phyloP scores from a whole-genome alignment of 2,888 invertebrate genomes.

The Drosophila prolongata region DNA sequence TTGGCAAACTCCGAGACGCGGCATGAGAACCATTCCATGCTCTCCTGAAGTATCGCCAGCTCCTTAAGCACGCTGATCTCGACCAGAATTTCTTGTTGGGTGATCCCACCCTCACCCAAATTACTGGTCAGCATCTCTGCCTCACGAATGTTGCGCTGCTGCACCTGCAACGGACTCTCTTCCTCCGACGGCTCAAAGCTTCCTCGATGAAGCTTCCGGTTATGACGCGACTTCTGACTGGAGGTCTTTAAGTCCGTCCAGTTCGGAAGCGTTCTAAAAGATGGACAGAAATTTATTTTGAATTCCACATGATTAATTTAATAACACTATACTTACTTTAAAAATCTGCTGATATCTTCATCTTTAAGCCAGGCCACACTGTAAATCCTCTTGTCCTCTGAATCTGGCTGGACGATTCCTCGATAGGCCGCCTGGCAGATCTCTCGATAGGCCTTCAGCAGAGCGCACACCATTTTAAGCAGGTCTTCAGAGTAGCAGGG shows the following conservation, averaged over 20 bases:
- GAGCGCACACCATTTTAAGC: conserved; percentile 89
- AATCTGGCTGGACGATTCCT: conserved; percentile 91
- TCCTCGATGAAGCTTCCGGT: conserved; percentile 80
- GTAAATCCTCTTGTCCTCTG: conserved; percentile 91
- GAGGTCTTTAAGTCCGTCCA: conserved; percentile 88
- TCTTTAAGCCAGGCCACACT: conserved; percentile 96
- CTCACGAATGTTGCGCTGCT: conserved; percentile 92
- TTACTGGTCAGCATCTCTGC: conserved; percentile 97
- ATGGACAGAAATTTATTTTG: neutral
- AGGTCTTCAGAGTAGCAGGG: conserved; percentile 91
- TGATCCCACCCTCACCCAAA: conserved; percentile 93
- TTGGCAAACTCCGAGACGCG: conserved; percentile 87
- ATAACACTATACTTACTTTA: conserved; percentile 87
- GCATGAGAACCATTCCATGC: conserved; percentile 94
- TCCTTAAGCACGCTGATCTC: conserved; percentile 93
- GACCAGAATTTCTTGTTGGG: conserved; percentile 93
- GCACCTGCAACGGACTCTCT: conserved; percentile 92
- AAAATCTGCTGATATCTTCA: conserved; percentile 96
- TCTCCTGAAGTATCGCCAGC: conserved; percentile 95
- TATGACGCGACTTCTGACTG: conserved; percentile 71
- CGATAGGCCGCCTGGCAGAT: conserved; percentile 90
- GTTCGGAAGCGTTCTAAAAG: conserved; percentile 89
- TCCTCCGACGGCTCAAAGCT: conserved; percentile 87
- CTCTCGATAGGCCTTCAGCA: conserved; percentile 90
- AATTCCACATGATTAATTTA: neutral